phyloP scores from a whole-genome alignment of 2,113 vertebrate species.

The Rana temporaria region DNA sequence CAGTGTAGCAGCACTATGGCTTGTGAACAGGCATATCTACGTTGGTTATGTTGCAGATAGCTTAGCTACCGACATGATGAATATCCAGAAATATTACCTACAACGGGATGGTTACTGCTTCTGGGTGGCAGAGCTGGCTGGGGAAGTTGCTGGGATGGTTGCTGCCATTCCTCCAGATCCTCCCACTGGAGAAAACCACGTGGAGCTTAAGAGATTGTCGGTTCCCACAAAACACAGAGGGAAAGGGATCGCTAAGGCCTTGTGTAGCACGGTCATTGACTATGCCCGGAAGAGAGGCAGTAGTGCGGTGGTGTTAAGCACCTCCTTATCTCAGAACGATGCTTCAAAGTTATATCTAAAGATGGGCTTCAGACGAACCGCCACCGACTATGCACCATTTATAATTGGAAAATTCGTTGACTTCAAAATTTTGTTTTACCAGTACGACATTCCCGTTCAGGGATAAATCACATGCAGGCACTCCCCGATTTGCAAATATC shows the following conservation, averaged over 20 bases:
- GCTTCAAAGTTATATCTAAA: slow-evolving; percentile 64
- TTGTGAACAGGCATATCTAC: neutral
- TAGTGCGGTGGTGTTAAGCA: slow-evolving; percentile 64
- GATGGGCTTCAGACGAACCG: slow-evolving; percentile 61
- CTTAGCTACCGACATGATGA: slow-evolving; percentile 53
- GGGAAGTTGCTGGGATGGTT: slow-evolving; percentile 62
- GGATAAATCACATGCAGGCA: neutral
- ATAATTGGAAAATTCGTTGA: neutral
- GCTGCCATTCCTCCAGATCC: rapidly evolving
- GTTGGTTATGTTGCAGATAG: neutral
- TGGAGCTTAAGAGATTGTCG: slow-evolving; percentile 65
- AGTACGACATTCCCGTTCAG: neutral
- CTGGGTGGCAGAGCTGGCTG: slow-evolving; percentile 60
- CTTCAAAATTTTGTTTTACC: slow-evolving; percentile 55
- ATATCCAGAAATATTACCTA: slow-evolving; percentile 55
- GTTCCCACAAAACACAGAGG: slow-evolving; percentile 62
- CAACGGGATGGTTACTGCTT: slow-evolving; percentile 52
- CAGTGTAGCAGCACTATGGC: neutral
- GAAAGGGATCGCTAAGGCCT: slow-evolving; percentile 64
- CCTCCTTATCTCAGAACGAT: slow-evolving; percentile 58
- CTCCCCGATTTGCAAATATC: no score
- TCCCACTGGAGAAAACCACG: slow-evolving; percentile 54
- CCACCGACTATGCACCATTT: rapidly evolving
- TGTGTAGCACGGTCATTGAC: slow-evolving; percentile 59
- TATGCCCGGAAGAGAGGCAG: slow-evolving; percentile 61